Conservation (phyloP, 2,797 vertebrate genomes). For the Notolabrus celidotus region DNA sequence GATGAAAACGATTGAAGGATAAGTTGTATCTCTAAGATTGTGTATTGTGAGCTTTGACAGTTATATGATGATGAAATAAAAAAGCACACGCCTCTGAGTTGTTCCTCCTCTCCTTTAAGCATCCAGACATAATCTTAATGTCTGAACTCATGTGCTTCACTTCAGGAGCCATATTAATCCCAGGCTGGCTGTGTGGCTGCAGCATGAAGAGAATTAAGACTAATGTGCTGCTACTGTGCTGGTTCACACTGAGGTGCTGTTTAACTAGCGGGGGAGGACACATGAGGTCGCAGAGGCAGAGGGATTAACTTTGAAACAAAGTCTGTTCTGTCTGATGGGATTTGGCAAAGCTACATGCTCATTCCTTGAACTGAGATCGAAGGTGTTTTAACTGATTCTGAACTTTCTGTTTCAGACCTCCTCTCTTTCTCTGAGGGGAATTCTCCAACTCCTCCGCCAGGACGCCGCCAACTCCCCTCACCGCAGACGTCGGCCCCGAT, state of each 20-base stretch:
- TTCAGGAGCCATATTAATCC: conserved; percentile 20
- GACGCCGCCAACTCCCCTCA: conserved; percentile 81
- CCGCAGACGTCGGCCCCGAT: conserved; percentile 83
- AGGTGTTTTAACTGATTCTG: not conserved
- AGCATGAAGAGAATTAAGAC: conserved; percentile 11
- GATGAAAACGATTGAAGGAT: too few species aligned
- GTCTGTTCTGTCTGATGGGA: conserved; percentile 21
- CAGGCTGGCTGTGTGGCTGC: conserved; percentile 12
- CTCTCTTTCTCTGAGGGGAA: conserved; percentile 85
- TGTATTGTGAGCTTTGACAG: too few species aligned
- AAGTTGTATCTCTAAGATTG: too few species aligned
- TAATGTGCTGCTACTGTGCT: conserved; percentile 23
- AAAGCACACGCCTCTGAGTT: too few species aligned
- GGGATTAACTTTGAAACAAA: conserved; percentile 13
- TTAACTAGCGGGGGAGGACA: conserved; percentile 23
- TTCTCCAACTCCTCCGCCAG: conserved; percentile 87
- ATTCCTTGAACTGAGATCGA: not conserved
- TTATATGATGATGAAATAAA: too few species aligned
- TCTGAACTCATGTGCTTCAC: conserved; percentile 14
- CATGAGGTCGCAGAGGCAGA: conserved; percentile 5
- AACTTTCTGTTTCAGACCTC: conserved; percentile 71
- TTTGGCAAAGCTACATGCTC: not conserved
- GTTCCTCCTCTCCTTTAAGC: too few species aligned
- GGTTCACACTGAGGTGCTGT: conserved; percentile 24
- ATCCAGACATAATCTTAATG: not conserved